Conservation (phyloP, 2,113 vertebrate genomes). For the Entosphenus tridentatus region DNA sequence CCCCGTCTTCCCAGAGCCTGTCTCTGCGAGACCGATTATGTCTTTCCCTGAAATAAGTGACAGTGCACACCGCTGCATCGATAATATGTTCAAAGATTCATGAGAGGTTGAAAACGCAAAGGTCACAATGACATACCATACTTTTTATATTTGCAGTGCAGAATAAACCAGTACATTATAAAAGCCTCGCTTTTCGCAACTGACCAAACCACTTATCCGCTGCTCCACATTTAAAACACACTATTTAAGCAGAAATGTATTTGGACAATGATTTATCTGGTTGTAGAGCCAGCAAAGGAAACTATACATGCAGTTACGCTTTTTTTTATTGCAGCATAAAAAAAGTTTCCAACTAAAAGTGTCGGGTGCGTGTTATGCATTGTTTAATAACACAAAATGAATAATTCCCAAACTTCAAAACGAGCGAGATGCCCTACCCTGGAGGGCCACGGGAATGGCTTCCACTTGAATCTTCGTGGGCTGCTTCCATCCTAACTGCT, state of each 20-base stretch:
- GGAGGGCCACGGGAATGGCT: slow-evolving; percentile 61
- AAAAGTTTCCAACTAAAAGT: not conserved
- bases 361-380: not conserved
- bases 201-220: not conserved
- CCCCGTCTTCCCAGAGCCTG: slow-evolving; percentile 82
- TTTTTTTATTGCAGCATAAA: not conserved
- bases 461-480: slow-evolving; percentile 91
- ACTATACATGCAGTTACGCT: not conserved
- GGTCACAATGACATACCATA: not conserved
- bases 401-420: not conserved
- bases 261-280: not conserved
- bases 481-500: slow-evolving; percentile 69
- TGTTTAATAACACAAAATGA: not conserved
- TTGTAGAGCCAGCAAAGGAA: not conserved
- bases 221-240: not conserved
- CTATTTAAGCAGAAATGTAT: not conserved
- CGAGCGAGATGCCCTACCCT: slow-evolving; percentile 28
- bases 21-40: slow-evolving; percentile 82
- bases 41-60: slow-evolving; percentile 35
- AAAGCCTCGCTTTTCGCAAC: not conserved
- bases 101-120: not conserved
- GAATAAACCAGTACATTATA: not conserved
- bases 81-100: not conserved
- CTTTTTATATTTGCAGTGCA: not conserved
- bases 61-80: not conserved